Percentiles rank a stretch among this genome's conserved stretches.
Conservation (phyloP, 2,113 vertebrate species). For the Phaethon lepturus region DNA sequence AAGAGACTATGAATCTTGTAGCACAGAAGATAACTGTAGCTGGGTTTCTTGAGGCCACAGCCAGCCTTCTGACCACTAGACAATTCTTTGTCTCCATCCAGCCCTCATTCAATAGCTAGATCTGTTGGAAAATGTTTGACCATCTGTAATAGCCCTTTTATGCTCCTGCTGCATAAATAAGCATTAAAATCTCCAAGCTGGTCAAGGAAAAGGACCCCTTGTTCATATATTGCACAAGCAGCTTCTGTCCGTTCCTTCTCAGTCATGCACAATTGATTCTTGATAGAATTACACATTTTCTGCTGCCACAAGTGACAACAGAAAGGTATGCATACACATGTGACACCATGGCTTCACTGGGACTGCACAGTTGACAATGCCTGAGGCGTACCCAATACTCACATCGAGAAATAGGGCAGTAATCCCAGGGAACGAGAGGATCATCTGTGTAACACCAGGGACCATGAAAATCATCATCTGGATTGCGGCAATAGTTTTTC, state of each 20-base stretch:
- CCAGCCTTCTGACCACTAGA: constrained; percentile 27
- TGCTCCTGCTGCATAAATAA: constrained; percentile 42
- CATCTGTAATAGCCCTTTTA: constrained; percentile 44
- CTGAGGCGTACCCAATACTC: constrained; percentile 71
- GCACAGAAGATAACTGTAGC: constrained; percentile 16
- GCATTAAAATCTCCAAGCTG: constrained; percentile 34
- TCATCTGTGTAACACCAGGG: constrained; percentile 96
- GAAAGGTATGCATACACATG: background rate
- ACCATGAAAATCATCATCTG: constrained; percentile 95
- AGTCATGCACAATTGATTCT: background rate
- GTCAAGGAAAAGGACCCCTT: constrained; percentile 28
- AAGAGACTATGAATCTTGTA: background rate
- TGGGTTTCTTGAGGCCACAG: constrained; percentile 37
- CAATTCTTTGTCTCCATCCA: constrained; percentile 19
- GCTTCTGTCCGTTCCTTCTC: background rate
- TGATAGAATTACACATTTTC: background rate
- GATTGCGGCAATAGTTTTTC: constrained; percentile 93
- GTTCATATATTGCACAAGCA: constrained; percentile 42
- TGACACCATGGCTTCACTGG: background rate
- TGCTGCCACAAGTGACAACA: background rate
- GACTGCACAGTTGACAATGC: background rate
- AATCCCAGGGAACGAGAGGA: constrained; percentile 92
- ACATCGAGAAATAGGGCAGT: constrained; percentile 92
- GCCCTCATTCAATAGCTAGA: constrained; percentile 29
- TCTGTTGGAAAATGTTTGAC: constrained; percentile 45